phyloP scores from a whole-genome alignment of 1,140 invertebrate genomes.

The Rhynchophorus ferrugineus region DNA sequence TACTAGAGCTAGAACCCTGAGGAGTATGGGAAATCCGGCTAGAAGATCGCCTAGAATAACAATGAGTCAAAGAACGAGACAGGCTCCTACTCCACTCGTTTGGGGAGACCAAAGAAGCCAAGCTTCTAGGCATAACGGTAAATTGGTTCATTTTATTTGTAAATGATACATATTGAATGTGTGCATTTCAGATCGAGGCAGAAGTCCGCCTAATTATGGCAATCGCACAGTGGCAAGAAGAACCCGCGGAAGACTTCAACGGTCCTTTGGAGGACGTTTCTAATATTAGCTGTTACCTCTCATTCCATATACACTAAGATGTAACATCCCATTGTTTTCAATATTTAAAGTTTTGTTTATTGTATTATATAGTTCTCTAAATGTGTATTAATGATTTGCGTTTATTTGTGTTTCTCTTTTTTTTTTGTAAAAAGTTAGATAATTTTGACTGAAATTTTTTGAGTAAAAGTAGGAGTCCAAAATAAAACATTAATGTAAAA shows the following conservation, averaged over 20 bases:
- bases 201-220: constrained; percentile 17
- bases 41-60: constrained; percentile 24
- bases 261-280: constrained; percentile 20
- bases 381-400: no score
- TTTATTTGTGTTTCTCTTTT: no score
- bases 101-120: constrained; percentile 24
- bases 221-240: constrained; percentile 23
- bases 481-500: no score
- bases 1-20: constrained; percentile 34
- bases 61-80: constrained; percentile 10
- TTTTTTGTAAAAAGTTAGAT: no score
- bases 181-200: constrained; percentile 17
- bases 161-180: no score
- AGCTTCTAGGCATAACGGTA: constrained; percentile 10
- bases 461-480: no score
- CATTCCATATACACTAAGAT: constrained; percentile 8
- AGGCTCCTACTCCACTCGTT: constrained; percentile 26
- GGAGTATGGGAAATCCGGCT: constrained; percentile 17
- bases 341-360: constrained; percentile 3
- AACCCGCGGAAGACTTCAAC: constrained; percentile 24
- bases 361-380: no score
- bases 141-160: no score
- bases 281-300: constrained; percentile 9
- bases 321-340: constrained; percentile 9
- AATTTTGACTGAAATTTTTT: no score